These are phyloP conservation scores for Delichon dasypus DNA, from an alignment of 2,797 vertebrate species.

Conservation along the genomic window DNA sequence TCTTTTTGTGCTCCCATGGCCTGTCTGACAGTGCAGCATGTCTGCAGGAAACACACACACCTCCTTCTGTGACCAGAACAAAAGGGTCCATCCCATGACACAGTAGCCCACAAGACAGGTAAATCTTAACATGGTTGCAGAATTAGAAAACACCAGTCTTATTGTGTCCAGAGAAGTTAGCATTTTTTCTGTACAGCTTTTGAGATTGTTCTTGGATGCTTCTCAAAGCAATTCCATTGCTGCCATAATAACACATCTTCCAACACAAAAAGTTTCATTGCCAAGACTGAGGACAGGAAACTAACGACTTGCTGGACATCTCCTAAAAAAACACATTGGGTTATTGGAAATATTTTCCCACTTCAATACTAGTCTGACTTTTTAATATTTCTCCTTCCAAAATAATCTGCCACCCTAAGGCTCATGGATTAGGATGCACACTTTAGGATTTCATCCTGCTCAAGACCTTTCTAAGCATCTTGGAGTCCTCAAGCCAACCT, in stretches of 20 bases:
- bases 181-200: not conserved
- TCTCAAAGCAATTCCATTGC: conserved; percentile 39
- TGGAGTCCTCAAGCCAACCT: not conserved
- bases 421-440: not conserved
- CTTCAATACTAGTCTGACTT: not conserved
- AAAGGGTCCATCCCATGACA: not conserved
- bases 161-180: not conserved
- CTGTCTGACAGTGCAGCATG: not conserved
- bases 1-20: not conserved
- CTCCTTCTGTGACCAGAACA: not conserved
- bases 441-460: not conserved
- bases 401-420: not conserved
- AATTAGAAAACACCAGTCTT: not conserved
- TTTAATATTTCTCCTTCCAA: not conserved
- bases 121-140: not conserved
- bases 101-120: not conserved
- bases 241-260: conserved; percentile 38
- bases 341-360: not conserved
- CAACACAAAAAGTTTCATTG: not conserved
- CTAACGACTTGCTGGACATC: conserved; percentile 12
- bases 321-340: not conserved
- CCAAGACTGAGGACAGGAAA: conserved; percentile 5
- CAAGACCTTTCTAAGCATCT: not conserved
- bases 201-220: conserved; percentile 28
- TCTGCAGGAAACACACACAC: not conserved